Conservation (phyloP, 2,113 vertebrate genomes). For the Centropristis striata region DNA sequence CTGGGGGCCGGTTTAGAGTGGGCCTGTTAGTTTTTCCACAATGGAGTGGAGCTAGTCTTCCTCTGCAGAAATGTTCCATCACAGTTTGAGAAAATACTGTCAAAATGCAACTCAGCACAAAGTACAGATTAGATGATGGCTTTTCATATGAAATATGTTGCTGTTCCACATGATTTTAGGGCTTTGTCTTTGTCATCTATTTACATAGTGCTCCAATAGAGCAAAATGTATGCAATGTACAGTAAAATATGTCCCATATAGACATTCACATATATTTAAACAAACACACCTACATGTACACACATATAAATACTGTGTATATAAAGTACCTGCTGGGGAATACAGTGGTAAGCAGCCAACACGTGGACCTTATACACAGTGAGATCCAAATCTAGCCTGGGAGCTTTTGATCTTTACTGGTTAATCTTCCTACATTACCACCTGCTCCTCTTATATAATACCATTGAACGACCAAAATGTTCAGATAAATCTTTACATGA, state of each 20-base stretch:
- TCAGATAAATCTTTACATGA: no score
- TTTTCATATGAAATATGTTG: constrained; percentile 3
- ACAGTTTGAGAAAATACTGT: constrained; percentile 33
- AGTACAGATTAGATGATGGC: constrained; percentile 7
- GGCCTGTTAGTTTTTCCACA: constrained; percentile 62
- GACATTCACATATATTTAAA: neutral
- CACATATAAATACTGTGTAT: neutral
- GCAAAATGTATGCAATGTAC: neutral
- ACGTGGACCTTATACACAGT: neutral
- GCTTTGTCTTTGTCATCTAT: neutral
- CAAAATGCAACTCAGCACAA: constrained; percentile 47
- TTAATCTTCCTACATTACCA: neutral
- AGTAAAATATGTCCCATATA: neutral
- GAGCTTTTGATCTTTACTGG: no score
- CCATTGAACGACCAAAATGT: no score
- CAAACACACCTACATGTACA: neutral
- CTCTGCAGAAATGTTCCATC: constrained; percentile 42
- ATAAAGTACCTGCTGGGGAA: no score
- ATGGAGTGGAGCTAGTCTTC: constrained; percentile 30
- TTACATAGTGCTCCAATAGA: neutral
- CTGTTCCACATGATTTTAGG: neutral
- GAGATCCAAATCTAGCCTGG: neutral
- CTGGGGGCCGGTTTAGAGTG: constrained; percentile 43
- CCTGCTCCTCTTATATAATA: neutral
- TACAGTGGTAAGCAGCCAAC: neutral